Conservation (phyloP, 1,140 invertebrate species). For the Lethocerus indicus region DNA sequence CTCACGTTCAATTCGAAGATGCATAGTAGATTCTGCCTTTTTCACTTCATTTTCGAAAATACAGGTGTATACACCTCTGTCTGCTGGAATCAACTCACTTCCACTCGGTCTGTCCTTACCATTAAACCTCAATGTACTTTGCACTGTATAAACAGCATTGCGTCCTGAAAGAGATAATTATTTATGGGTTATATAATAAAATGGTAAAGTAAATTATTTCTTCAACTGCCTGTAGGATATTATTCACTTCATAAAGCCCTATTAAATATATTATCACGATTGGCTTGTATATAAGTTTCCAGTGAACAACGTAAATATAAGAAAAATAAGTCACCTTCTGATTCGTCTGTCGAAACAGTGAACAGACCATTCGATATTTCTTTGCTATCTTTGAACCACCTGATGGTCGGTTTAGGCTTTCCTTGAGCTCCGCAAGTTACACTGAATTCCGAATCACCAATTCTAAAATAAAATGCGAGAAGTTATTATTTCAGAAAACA, state of each 20-base stretch:
- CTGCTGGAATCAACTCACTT: slow-evolving; percentile 60
- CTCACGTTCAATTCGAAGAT: slow-evolving; percentile 76
- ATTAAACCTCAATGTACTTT: slow-evolving; percentile 62
- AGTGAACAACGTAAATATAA: background rate
- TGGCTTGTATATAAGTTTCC: too few relatives aligned
- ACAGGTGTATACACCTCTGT: slow-evolving; percentile 74
- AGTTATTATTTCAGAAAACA: background rate
- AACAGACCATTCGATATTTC: slow-evolving; percentile 59
- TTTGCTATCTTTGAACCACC: slow-evolving; percentile 72
- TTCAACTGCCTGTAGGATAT: too few relatives aligned
- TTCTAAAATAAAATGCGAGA: slow-evolving; percentile 26
- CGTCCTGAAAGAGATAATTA: slow-evolving; percentile 12
- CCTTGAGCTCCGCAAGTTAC: slow-evolving; percentile 70
- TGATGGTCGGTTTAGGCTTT: slow-evolving; percentile 65
- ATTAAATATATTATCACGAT: too few relatives aligned
- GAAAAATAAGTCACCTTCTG: slow-evolving; percentile 31
- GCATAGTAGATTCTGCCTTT: slow-evolving; percentile 68
- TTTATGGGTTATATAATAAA: too few relatives aligned
- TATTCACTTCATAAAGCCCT: too few relatives aligned
- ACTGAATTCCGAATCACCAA: slow-evolving; percentile 63
- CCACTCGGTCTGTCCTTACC: slow-evolving; percentile 53
- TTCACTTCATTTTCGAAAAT: slow-evolving; percentile 80
- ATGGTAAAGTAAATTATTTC: too few relatives aligned
- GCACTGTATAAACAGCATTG: slow-evolving; percentile 54
- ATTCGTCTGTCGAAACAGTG: slow-evolving; percentile 57